phyloP scores from a whole-genome alignment of 2,888 invertebrate genomes.

The Cephalotes varians region DNA sequence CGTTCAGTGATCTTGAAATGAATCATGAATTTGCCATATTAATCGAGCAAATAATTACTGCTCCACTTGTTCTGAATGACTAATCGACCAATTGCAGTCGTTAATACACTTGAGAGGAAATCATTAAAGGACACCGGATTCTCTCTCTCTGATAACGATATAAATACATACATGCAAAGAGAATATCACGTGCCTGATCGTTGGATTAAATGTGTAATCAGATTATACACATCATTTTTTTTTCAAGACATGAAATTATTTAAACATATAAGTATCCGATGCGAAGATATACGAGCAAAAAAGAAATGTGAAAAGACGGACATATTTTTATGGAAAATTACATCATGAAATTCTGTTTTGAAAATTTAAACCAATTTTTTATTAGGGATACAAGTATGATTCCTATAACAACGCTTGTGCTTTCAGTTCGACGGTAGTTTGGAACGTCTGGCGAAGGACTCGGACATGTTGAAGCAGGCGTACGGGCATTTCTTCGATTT shows the following conservation, averaged over 20 bases:
- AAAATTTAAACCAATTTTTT: background rate
- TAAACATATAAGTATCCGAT: background rate
- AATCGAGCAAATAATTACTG: constrained; percentile 33
- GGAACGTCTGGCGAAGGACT: constrained; percentile 98
- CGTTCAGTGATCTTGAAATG: constrained; percentile 18
- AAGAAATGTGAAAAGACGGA: background rate
- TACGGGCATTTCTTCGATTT: constrained; percentile 99
- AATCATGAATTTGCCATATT: constrained; percentile 24
- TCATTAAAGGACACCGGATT: background rate
- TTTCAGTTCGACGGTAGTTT: constrained; percentile 98
- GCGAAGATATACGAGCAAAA: background rate
- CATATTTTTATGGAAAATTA: background rate
- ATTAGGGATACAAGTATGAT: background rate
- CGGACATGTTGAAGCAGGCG: constrained; percentile 97
- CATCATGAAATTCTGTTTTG: background rate
- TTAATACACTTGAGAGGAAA: background rate
- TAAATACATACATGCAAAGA: background rate
- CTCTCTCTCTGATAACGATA: background rate
- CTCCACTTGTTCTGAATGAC: constrained; percentile 19
- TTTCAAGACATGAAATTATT: background rate
- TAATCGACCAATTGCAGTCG: background rate
- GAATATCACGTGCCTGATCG: background rate
- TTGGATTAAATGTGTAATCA: background rate
- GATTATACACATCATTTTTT: background rate
- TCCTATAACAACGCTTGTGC: background rate